phyloP scores from a whole-genome alignment of 2,113 vertebrate species.

The Hyperoodon ampullatus region DNA sequence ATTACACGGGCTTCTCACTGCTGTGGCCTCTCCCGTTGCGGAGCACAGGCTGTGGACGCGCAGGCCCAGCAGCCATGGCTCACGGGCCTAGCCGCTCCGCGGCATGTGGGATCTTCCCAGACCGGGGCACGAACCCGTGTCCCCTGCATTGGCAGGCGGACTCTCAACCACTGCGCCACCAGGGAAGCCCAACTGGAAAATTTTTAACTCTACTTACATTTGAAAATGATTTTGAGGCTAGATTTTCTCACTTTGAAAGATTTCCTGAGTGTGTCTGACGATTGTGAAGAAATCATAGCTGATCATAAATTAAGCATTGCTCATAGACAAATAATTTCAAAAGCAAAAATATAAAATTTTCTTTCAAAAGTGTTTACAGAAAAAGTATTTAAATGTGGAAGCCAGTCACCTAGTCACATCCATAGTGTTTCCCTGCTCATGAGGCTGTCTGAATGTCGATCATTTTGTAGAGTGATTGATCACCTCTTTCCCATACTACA shows the following conservation, averaged over 20 bases:
- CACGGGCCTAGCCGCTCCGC: too few species aligned
- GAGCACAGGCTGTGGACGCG: too few species aligned
- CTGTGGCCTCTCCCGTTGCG: too few species aligned
- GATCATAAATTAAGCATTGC: background rate
- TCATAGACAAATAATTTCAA: background rate
- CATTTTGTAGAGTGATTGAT: background rate
- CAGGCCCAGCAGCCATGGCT: too few species aligned
- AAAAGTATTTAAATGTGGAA: background rate
- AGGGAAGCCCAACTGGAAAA: background rate
- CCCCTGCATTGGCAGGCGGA: too few species aligned
- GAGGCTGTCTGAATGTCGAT: background rate
- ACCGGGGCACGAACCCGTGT: too few species aligned
- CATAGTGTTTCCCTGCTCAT: background rate
- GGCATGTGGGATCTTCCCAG: too few species aligned
- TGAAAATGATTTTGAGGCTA: background rate
- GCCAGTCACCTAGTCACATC: background rate
- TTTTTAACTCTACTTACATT: background rate
- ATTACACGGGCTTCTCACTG: too few species aligned
- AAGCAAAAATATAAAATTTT: background rate
- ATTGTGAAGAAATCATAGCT: constrained; percentile 20
- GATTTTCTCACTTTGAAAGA: background rate
- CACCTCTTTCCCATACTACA: background rate
- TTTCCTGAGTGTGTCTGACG: background rate
- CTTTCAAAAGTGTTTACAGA: background rate
- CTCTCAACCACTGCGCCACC: too few species aligned